Conservation (phyloP, 1,140 invertebrate genomes). For the Tyrophagus putrescentiae region DNA sequence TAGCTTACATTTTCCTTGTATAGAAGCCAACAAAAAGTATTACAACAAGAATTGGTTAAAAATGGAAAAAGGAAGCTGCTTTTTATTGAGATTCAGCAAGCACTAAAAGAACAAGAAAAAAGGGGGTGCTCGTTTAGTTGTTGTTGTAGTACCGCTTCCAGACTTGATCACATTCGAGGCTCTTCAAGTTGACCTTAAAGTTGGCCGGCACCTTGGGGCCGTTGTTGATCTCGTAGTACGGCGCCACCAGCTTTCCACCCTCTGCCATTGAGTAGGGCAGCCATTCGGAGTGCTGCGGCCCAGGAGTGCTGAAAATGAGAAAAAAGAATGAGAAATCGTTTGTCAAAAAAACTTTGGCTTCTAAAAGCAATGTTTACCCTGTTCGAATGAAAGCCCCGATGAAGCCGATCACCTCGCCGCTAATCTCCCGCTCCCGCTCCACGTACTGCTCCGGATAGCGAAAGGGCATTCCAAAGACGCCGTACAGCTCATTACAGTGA, state of each 20-base stretch:
- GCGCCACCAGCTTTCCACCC: not conserved
- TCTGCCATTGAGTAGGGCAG: not conserved
- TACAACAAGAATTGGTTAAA: too few relatives aligned
- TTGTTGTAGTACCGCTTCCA: slow-evolving; percentile 8
- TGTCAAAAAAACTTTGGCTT: too few relatives aligned
- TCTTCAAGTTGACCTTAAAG: slow-evolving; percentile 9
- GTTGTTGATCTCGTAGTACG: slow-evolving; percentile 13
- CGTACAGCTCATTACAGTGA: slow-evolving; percentile 89
- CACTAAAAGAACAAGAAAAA: too few relatives aligned
- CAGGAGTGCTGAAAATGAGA: too few relatives aligned
- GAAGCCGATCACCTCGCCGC: not conserved
- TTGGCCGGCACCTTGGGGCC: not conserved
- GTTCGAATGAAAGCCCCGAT: slow-evolving; percentile 4
- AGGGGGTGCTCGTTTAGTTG: too few relatives aligned
- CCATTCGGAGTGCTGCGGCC: not conserved
- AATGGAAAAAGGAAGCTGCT: too few relatives aligned
- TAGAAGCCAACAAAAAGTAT: too few relatives aligned
- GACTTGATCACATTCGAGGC: slow-evolving; percentile 11
- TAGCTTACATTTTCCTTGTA: too few relatives aligned
- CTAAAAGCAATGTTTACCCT: too few relatives aligned
- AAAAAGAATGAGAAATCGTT: too few relatives aligned
- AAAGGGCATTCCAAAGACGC: slow-evolving; percentile 82
- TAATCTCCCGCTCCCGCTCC: slow-evolving; percentile 14
- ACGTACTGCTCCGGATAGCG: not conserved
- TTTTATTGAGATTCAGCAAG: too few relatives aligned